Percentiles rank a stretch among this genome's conserved stretches.
Conservation (phyloP, 2,797 vertebrate genomes). For the Arrhamphus sclerolepis region DNA sequence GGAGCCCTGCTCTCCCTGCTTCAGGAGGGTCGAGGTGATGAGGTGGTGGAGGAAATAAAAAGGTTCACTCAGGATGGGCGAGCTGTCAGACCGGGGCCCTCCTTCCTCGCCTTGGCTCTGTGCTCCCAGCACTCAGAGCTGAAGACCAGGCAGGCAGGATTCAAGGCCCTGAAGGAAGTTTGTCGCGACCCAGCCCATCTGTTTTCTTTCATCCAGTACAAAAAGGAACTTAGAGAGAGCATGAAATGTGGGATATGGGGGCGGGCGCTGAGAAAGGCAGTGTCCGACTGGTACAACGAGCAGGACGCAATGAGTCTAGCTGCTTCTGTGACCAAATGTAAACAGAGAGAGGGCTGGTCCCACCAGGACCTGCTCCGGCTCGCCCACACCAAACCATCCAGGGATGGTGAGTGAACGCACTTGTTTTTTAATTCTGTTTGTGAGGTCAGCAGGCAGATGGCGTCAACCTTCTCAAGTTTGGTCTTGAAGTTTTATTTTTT, state of each 20-base stretch:
- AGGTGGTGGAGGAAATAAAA: conserved; percentile 90
- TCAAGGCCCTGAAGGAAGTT: conserved; percentile 88
- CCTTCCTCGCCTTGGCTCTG: conserved; percentile 89
- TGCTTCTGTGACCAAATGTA: conserved; percentile 89
- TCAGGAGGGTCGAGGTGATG: conserved; percentile 86
- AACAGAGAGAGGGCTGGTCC: conserved; percentile 92
- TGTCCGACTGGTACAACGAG: conserved; percentile 94
- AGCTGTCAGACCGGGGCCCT: conserved; percentile 79
- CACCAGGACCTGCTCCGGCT: conserved; percentile 94
- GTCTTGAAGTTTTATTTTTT: too few relatives aligned
- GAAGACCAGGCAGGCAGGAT: conserved; percentile 88
- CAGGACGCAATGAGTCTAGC: conserved; percentile 89
- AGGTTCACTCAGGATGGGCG: conserved; percentile 83
- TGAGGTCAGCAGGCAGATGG: too few relatives aligned
- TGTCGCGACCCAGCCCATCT: conserved; percentile 87
- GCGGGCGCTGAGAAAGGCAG: conserved; percentile 90
- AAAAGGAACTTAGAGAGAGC: conserved; percentile 91
- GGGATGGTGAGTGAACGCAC: conserved; percentile 82
- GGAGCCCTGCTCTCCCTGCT: conserved; percentile 84
- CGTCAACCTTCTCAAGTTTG: too few relatives aligned
- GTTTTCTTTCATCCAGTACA: conserved; percentile 92
- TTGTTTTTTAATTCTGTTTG: too few relatives aligned
- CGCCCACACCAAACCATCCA: conserved; percentile 92
- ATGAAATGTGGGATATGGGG: conserved; percentile 97
- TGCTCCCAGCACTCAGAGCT: conserved; percentile 90